phyloP scores from a whole-genome alignment of 2,888 invertebrate species.

The Drosophila aldrichi region DNA sequence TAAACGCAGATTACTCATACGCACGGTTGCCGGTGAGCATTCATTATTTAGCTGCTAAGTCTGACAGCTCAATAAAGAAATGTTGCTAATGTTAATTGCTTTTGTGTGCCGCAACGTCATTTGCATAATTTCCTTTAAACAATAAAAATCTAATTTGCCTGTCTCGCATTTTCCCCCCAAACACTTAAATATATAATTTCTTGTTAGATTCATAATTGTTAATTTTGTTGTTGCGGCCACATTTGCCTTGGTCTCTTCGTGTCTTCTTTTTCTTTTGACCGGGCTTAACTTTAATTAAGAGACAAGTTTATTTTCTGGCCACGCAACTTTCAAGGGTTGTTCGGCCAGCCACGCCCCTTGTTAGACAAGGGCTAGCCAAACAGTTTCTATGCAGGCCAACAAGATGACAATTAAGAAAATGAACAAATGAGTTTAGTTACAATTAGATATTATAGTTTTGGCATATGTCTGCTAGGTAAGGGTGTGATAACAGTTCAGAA shows the following conservation, averaged over 20 bases:
- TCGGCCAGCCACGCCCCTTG: background rate
- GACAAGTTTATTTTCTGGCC: constrained; percentile 63
- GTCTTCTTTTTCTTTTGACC: constrained; percentile 35
- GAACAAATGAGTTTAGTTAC: background rate
- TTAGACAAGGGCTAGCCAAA: constrained; percentile 1
- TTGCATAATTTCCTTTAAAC: constrained; percentile 84
- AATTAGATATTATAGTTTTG: background rate
- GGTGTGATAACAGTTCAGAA: background rate
- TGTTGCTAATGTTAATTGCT: constrained; percentile 72
- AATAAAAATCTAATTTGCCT: constrained; percentile 83
- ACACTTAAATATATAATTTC: constrained; percentile 82
- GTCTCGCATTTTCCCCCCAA: constrained; percentile 23
- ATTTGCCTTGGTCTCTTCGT: constrained; percentile 38
- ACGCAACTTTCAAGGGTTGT: constrained; percentile 26
- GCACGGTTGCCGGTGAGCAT: constrained; percentile 71
- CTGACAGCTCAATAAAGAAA: constrained; percentile 56
- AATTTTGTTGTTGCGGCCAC: constrained; percentile 66
- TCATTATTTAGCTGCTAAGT: constrained; percentile 59
- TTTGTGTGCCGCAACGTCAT: constrained; percentile 63
- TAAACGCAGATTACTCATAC: constrained; percentile 82
- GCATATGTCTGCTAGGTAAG: too few relatives aligned
- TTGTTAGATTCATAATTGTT: constrained; percentile 84
- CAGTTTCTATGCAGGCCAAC: constrained; percentile 14
- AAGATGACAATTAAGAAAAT: background rate
- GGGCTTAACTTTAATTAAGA: constrained; percentile 85